A percentile compares a stretch with the other conserved stretches of the same genome.
phyloP scores from a whole-genome alignment of 2,113 vertebrate genomes.

The Gymnobelideus leadbeateri region DNA sequence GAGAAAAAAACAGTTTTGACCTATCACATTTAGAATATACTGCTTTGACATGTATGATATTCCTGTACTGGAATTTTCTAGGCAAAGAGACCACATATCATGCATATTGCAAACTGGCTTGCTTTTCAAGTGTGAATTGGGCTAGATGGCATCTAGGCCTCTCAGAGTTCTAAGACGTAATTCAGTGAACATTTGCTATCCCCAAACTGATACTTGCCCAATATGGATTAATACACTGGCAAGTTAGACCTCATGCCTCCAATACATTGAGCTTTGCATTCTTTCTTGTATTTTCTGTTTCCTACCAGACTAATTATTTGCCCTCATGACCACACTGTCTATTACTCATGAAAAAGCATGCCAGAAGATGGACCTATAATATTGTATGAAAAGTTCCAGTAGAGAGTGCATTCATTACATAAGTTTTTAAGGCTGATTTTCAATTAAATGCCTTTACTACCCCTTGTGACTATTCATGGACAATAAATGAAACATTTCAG shows the following conservation, averaged over 20 bases:
- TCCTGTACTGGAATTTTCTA: background rate
- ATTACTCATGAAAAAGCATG: constrained; percentile 70
- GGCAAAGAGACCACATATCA: background rate
- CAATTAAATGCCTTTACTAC: constrained; percentile 66
- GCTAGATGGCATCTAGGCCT: background rate
- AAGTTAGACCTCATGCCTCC: constrained; percentile 51
- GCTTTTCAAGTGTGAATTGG: background rate
- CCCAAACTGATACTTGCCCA: constrained; percentile 47
- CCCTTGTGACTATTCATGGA: constrained; percentile 56
- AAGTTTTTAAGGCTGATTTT: constrained; percentile 67
- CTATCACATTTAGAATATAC: background rate
- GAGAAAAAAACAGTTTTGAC: background rate
- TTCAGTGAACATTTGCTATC: background rate
- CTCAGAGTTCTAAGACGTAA: background rate
- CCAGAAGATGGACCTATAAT: constrained; percentile 68
- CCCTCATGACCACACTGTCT: constrained; percentile 31
- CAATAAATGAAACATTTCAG: constrained; percentile 78
- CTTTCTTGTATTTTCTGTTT: constrained; percentile 51
- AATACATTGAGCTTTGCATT: constrained; percentile 43
- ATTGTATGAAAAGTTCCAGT: constrained; percentile 63
- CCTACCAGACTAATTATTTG: background rate
- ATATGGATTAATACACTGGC: constrained; percentile 12
- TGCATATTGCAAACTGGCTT: background rate
- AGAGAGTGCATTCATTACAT: constrained; percentile 72
- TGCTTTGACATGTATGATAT: background rate